Conservation (phyloP, 2,888 invertebrate genomes). For the Drosophila putrida region DNA sequence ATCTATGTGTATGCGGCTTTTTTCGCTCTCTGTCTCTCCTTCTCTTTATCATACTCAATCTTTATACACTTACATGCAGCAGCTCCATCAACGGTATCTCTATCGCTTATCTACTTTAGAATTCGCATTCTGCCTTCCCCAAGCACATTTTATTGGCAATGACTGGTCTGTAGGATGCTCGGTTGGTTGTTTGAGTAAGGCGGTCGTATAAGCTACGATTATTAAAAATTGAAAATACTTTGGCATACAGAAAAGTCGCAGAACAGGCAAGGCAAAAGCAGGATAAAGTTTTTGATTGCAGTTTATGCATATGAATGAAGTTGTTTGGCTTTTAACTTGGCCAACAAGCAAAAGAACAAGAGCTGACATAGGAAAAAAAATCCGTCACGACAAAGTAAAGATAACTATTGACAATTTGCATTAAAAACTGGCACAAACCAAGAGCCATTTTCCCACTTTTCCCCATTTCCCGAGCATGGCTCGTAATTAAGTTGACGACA, state of each 20-base stretch:
- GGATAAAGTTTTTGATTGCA: constrained; percentile 63
- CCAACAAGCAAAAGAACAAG: constrained; percentile 47
- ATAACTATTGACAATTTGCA: constrained; percentile 61
- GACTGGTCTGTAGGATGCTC: constrained; percentile 1
- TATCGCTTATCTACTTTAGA: constrained; percentile 36
- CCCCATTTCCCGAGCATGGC: constrained; percentile 15
- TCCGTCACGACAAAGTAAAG: constrained; percentile 19
- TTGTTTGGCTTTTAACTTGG: constrained; percentile 67
- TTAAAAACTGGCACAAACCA: constrained; percentile 43
- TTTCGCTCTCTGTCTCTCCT: not conserved
- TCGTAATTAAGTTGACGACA: constrained; percentile 63
- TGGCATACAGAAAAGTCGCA: constrained; percentile 23
- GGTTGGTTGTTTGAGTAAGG: constrained; percentile 15
- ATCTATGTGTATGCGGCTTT: not conserved
- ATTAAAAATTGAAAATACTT: constrained; percentile 76
- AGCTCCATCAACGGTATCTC: constrained; percentile 28
- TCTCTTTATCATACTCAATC: constrained; percentile 33
- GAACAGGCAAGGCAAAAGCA: constrained; percentile 10
- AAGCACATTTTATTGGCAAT: constrained; percentile 44
- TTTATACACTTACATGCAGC: constrained; percentile 42
- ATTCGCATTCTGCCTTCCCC: constrained; percentile 16
- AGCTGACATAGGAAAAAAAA: constrained; percentile 19
- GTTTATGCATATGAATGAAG: constrained; percentile 77
- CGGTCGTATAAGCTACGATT: constrained; percentile 65
- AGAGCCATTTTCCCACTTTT: constrained; percentile 10